Evolutionary conservation across 2,797 vertebrate genomes (phyloP).

Genomic region (Phataginus tricuspis): DNA sequence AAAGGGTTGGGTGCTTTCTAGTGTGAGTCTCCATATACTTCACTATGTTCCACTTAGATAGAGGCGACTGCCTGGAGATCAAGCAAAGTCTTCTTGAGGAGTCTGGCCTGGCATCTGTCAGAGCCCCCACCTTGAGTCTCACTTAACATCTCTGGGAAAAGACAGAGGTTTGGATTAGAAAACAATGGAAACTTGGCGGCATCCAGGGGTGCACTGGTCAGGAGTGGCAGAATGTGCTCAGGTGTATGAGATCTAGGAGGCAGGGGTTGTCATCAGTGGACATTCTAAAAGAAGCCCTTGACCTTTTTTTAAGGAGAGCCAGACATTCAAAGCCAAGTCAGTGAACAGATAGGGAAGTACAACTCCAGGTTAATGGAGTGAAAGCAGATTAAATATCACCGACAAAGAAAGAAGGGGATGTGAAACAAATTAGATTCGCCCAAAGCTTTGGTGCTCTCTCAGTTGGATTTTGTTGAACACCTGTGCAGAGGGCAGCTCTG

Average conservation of each 20-base stretch:
- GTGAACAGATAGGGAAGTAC: neutral
- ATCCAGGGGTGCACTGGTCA: neutral
- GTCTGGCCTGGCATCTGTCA: neutral
- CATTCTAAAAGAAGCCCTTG: neutral
- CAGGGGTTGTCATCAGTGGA: neutral
- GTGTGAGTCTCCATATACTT: neutral
- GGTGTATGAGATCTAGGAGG: neutral
- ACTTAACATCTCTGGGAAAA: neutral
- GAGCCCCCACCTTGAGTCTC: neutral
- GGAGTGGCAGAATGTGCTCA: neutral
- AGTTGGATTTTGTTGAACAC: neutral
- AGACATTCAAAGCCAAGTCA: conserved; percentile 12
- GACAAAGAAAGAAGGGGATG: neutral
- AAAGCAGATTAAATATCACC: neutral
- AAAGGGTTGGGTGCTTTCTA: neutral
- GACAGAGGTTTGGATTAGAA: neutral
- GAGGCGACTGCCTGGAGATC: neutral
- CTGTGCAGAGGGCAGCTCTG: neutral
- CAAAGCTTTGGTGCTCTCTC: neutral
- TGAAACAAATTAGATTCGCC: neutral
- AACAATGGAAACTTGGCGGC: neutral
- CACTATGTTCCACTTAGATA: neutral
- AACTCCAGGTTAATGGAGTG: neutral
- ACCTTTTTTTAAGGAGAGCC: neutral
- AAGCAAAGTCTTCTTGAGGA: neutral